These are phyloP conservation scores for Sus scrofa DNA, from an alignment of 2,113 vertebrate species.

Conservation along the genomic window T2T-Sscrofa CM000816.6:83751501-83752000, in stretches of 20 bases:
- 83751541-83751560: neutral
- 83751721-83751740: neutral
- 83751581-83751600: neutral
- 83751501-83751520: neutral
- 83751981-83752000: neutral
- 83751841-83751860: neutral
- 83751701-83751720: neutral
- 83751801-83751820: neutral
- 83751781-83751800: neutral
- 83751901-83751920: neutral
- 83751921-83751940: neutral
- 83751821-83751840: neutral
- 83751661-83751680: neutral
- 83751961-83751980: neutral
- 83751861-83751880: slow-evolving; percentile 13
- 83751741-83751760: neutral
- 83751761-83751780: neutral
- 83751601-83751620: neutral
- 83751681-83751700: neutral
- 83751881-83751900: neutral
- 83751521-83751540: neutral
- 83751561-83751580: neutral
- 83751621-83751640: neutral
- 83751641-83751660: neutral
- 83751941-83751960: neutral